phyloP scores from a whole-genome alignment of 2,888 invertebrate genomes.

The Clanis bilineata region DNA sequence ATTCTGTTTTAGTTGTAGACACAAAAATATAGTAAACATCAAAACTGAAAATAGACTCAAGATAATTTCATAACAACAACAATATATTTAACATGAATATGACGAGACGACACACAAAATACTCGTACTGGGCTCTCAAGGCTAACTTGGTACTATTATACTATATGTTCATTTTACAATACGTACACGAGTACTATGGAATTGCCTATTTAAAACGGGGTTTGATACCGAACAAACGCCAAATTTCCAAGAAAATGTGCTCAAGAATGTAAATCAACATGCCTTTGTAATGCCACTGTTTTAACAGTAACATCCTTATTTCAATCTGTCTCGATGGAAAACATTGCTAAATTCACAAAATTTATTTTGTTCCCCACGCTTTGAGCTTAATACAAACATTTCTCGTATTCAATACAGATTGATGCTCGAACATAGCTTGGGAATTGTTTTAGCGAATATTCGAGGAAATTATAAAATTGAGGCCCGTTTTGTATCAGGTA shows the following conservation, averaged over 20 bases:
- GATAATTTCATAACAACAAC: too few species aligned
- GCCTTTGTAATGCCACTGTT: constrained; percentile 36
- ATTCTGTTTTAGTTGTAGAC: too few species aligned
- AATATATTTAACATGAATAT: too few species aligned
- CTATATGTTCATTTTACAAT: too few species aligned
- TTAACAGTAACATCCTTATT: constrained; percentile 39
- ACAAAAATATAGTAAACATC: too few species aligned
- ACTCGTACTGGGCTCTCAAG: too few species aligned
- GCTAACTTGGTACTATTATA: too few species aligned
- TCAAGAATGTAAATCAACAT: constrained; percentile 42
- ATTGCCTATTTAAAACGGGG: background rate
- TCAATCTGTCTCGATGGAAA: constrained; percentile 21
- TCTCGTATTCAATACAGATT: background rate
- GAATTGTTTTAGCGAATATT: background rate
- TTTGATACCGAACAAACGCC: constrained; percentile 24
- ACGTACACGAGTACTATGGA: background rate
- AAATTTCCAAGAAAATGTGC: constrained; percentile 31
- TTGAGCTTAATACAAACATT: background rate
- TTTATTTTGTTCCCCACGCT: background rate
- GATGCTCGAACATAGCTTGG: background rate
- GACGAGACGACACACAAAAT: too few species aligned
- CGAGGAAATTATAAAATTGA: background rate
- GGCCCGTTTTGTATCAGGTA: too few species aligned
- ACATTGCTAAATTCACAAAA: background rate
- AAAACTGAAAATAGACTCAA: too few species aligned